Evolutionary conservation across 2,888 invertebrate genomes (phyloP), one percentile per base, ranked within the genome.

Genomic region (Sicus ferrugineus): DNA sequence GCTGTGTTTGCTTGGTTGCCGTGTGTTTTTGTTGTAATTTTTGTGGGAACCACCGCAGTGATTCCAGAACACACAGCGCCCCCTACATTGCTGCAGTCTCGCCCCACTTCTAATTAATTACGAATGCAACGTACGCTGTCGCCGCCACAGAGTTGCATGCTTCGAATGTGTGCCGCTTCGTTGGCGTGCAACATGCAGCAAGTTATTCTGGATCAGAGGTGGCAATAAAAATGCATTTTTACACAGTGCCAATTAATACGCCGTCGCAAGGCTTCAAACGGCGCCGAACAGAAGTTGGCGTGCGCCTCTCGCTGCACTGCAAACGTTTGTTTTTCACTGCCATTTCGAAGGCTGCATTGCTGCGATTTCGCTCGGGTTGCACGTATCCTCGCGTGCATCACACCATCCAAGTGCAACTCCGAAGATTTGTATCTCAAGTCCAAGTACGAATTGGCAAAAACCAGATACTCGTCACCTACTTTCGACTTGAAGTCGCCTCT

Each of bases 281-380:
- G 54, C 23, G 5, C 28, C 54, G 54, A n/a, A 52, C 54, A 26
- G 52, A n/a, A n/a, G n/a, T n/a, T n/a, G n/a, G n/a, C n/a, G n/a
- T n/a, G n/a, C 4, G 11, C n/a, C 11, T 16, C 42, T 42, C 16
- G 3, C 1, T n/a, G 42, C n/a, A n/a, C 16, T n/a, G n/a, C 42
- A 42, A 42, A 42, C 42, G n/a, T 9, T 42, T 42, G 42, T 42
- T 42, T 9, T 14, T 42, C 0, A 9, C 1, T 42, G 14, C n/a
- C 5, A 42, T 42, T 42, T 9, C 3, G n/a, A 42, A 16, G 14
- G 42, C 11, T 42, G 42, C 16, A 9, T n/a, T 9, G 1, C 14
- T 16, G 42, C 1, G 42, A 42, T 42, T 42, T 42, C n/a, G n/a
- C n/a, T n/a, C n/a, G n/a, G n/a, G n/a, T n/a, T n/a, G n/a, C n/a